phyloP scores from a whole-genome alignment of 2,888 invertebrate genomes.

The Temnothorax ravouxi region DNA sequence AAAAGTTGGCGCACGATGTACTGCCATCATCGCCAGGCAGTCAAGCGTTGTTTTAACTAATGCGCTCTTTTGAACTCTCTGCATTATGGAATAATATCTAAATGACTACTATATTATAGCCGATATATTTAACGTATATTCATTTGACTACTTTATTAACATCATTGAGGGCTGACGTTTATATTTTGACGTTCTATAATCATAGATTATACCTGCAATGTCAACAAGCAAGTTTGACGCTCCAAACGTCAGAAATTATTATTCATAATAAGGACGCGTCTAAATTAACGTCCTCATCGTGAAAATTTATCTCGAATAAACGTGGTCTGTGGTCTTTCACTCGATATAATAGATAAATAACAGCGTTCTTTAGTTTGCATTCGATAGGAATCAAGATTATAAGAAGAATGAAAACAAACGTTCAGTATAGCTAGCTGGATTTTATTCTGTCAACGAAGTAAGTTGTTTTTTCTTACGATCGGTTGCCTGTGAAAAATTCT shows the following conservation, averaged over 20 bases:
- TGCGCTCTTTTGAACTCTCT: conserved; percentile 9
- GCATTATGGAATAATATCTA: conserved; percentile 21
- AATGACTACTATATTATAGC: conserved; percentile 39
- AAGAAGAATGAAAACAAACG: conserved; percentile 48
- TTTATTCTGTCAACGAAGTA: conserved; percentile 51
- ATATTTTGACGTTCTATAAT: background rate
- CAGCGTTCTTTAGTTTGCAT: conserved; percentile 51
- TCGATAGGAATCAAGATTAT: conserved; percentile 61
- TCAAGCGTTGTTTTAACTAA: conserved; percentile 44
- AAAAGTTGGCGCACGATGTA: conserved; percentile 38
- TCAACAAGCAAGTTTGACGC: background rate
- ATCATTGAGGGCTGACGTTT: background rate
- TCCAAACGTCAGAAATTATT: conserved; percentile 18
- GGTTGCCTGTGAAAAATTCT: conserved; percentile 74
- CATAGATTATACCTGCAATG: background rate
- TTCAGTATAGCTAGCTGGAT: conserved; percentile 53
- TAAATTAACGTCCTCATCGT: conserved; percentile 22
- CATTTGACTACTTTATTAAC: background rate
- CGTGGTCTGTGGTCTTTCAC: conserved; percentile 16
- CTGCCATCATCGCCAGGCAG: conserved; percentile 51
- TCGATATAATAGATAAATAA: conserved; percentile 18
- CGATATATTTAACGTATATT: conserved; percentile 24
- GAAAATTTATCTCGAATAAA: conserved; percentile 6
- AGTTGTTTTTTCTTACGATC: conserved; percentile 65
- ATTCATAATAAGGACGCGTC: background rate